Conservation (phyloP, 2,888 invertebrate species). For the Nomada ferruginata region DNA sequence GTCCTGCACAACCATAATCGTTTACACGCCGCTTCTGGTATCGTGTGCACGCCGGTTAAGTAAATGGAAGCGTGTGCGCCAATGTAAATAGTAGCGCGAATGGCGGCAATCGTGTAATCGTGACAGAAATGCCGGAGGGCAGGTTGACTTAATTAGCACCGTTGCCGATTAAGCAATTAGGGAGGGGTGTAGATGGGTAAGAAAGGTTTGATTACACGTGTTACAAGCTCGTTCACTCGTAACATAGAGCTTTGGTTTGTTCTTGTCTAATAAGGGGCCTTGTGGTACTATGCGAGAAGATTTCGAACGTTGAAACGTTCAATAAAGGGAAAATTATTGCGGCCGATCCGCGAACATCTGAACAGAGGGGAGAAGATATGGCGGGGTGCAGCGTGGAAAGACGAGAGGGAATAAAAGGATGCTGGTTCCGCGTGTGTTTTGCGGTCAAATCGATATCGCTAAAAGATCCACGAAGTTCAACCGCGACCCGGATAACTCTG, state of each 20-base stretch:
- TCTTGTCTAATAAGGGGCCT: neutral
- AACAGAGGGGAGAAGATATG: neutral
- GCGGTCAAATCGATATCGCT: slow-evolving; percentile 72
- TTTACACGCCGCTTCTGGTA: slow-evolving; percentile 45
- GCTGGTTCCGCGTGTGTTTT: slow-evolving; percentile 16
- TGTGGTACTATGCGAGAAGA: neutral
- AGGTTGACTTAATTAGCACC: slow-evolving; percentile 30
- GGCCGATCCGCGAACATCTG: slow-evolving; percentile 3
- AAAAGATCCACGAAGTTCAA: slow-evolving; percentile 76
- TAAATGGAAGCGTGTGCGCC: slow-evolving; percentile 35
- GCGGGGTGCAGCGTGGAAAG: neutral
- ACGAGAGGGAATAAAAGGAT: slow-evolving; percentile 1
- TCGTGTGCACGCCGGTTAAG: slow-evolving; percentile 27
- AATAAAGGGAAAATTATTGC: neutral
- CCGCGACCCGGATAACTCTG: slow-evolving; percentile 56
- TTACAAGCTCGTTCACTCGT: neutral
- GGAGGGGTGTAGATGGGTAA: neutral
- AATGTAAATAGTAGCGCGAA: slow-evolving; percentile 37
- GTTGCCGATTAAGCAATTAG: slow-evolving; percentile 17
- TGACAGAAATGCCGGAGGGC: neutral
- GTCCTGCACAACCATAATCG: slow-evolving; percentile 43
- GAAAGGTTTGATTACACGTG: neutral
- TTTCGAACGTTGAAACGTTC: neutral
- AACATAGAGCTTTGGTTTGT: no score
- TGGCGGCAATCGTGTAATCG: slow-evolving; percentile 37